These are phyloP conservation scores for Acanthornis magna DNA, from an alignment of 2,797 vertebrate genomes.

Conservation along the genomic window DNA sequence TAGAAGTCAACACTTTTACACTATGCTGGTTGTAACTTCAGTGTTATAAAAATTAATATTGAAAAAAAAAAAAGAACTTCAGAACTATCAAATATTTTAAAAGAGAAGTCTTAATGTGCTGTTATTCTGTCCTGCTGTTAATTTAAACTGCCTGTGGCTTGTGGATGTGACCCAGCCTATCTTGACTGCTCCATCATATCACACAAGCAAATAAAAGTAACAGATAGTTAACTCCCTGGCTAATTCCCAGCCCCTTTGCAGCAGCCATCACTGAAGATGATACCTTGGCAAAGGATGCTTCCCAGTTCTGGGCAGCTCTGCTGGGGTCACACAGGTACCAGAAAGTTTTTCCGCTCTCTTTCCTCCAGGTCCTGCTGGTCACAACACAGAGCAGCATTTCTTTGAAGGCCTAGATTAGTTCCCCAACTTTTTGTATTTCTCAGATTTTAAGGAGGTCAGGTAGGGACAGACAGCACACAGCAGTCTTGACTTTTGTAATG, in stretches of 20 bases:
- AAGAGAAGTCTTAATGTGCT: background rate
- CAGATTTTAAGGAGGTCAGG: slow-evolving; percentile 30
- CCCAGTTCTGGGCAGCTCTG: background rate
- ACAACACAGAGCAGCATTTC: rapidly evolving
- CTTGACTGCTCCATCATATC: background rate
- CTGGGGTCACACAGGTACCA: background rate
- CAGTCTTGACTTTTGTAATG: slow-evolving; percentile 50
- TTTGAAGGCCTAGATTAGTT: background rate
- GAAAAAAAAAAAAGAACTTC: background rate
- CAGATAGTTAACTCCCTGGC: background rate
- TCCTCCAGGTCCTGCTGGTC: background rate
- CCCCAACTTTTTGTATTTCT: background rate
- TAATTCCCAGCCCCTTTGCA: background rate
- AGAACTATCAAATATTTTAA: background rate
- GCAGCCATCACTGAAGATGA: background rate
- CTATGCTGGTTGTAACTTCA: background rate
- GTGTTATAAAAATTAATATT: background rate
- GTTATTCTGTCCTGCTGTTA: background rate
- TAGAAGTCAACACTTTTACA: background rate
- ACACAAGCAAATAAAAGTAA: background rate
- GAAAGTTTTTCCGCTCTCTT: rapidly evolving
- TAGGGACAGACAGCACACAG: slow-evolving; percentile 19
- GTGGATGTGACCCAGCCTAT: background rate
- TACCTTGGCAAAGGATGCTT: background rate
- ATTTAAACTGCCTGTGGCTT: background rate